These are phyloP conservation scores for Nomada fabriciana DNA, from an alignment of 2,888 invertebrate species.

Conservation along the genomic window DNA sequence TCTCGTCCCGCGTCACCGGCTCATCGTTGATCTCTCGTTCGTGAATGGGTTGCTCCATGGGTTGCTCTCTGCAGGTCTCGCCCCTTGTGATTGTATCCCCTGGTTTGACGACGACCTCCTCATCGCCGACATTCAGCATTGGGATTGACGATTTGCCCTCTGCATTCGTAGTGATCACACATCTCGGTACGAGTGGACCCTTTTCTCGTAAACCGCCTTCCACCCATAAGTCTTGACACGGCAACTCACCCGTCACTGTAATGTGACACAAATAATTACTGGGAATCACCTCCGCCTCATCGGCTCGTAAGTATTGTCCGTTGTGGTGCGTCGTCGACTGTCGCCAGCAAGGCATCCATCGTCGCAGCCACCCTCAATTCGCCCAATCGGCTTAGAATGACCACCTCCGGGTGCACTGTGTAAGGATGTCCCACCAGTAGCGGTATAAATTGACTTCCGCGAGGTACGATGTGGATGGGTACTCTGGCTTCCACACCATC, in stretches of 20 bases:
- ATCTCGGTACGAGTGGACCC: constrained; percentile 21
- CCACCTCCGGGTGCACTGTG: constrained; percentile 62
- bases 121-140: constrained; percentile 25
- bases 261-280: constrained; percentile 30
- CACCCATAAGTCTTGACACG: constrained; percentile 3
- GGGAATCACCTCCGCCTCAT: neutral
- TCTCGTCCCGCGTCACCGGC: neutral
- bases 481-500: neutral
- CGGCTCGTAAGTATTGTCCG: neutral
- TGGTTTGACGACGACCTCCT: constrained; percentile 1
- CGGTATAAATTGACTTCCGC: constrained; percentile 23
- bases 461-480: neutral
- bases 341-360: neutral
- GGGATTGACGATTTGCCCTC: constrained; percentile 5
- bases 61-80: neutral
- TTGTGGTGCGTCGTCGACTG: no score
- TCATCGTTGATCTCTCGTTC: constrained; percentile 3
- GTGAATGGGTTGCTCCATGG: neutral
- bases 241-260: neutral
- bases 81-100: constrained; percentile 23
- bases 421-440: constrained; percentile 69
- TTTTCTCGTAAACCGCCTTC: constrained; percentile 23
- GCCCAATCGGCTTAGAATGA: constrained; percentile 53
- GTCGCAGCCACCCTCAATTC: constrained; percentile 44
- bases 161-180: constrained; percentile 1